Evolutionary conservation across 1,140 invertebrate species (phyloP), one percentile per base, ranked within the genome.

Genomic region (Tetragnatha versicolor): DNA sequence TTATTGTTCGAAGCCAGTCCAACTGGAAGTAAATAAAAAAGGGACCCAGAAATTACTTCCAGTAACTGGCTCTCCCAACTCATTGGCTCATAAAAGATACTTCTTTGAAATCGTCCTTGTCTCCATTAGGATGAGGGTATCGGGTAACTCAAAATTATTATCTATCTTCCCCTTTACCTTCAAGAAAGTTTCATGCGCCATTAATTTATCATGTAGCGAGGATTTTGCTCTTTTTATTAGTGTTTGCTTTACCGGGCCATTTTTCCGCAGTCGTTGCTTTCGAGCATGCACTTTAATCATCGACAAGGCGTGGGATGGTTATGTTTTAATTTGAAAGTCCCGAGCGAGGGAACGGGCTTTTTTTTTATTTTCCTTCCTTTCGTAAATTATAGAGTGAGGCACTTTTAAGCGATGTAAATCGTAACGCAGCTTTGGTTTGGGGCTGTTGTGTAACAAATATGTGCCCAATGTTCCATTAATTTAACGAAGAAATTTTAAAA

Each of bases 191-290:
- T 73, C 55, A 73, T 60, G 69, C 51, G 47, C 69, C 69, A 73
- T 73, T 73, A 73, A 73, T 73, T 73, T 73, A 73, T 73, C 69
- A 73, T 73, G 55, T 73, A 73, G 35, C 60, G 53, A 27, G 35
- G 17, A 22, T 45, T 70, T 51, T 31, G 9, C n/a, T 49, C 51
- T 49, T 51, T n/a, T 37, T 53, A 35, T 42, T 69, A 7, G 17
- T 49, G 33, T n/a, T 70, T 53, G 47, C 3, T 20, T 53, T 39
- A 12, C 22, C 51, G 17, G 37, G 55, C 29, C 39, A n/a, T n/a
- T n/a, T 47, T 68, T n/a, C 20, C n/a, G 33, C 33, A 55, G 58
- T 55, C 68, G 35, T 33, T 14, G 27, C n/a, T 31, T 45, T 7
- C 17, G 39, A 47, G 12, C 12, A 47, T 47, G 42, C 12, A 17